Evolutionary conservation across 2,113 vertebrate species (phyloP).

Genomic region (Sterna hirundo): DNA sequence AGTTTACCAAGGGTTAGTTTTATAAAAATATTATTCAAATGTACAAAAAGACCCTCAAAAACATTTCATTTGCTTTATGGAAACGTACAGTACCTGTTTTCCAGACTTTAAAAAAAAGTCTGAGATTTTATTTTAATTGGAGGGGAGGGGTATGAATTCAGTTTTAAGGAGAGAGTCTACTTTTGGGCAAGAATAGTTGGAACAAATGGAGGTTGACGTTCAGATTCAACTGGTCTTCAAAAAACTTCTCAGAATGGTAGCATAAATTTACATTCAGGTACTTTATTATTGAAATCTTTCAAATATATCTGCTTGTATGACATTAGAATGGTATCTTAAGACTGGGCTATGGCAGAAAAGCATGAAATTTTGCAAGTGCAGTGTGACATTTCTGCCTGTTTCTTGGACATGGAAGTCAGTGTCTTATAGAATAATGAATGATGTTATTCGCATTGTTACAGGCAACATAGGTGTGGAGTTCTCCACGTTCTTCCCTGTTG

Average conservation of each 20-base stretch:
- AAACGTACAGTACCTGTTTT: background rate
- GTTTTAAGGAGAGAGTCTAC: background rate
- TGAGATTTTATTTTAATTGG: background rate
- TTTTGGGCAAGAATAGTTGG: background rate
- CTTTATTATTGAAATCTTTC: background rate
- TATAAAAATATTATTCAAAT: background rate
- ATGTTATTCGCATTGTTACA: background rate
- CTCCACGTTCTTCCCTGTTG: background rate
- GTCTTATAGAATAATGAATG: background rate
- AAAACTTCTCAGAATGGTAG: background rate
- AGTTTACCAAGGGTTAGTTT: background rate
- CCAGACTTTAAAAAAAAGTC: background rate
- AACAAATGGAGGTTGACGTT: background rate
- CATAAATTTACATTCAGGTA: background rate
- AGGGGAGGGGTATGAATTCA: background rate
- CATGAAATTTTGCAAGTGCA: background rate
- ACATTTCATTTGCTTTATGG: background rate
- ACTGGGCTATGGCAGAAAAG: background rate
- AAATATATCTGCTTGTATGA: background rate
- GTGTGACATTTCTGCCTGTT: rapidly evolving
- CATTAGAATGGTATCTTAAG: background rate
- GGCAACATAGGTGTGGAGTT: background rate
- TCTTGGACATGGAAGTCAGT: background rate
- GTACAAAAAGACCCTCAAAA: background rate
- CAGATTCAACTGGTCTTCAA: background rate